Base-by-base conservation (phyloP, 2,888 invertebrate species). In the Xestia ashworthii region DNA sequence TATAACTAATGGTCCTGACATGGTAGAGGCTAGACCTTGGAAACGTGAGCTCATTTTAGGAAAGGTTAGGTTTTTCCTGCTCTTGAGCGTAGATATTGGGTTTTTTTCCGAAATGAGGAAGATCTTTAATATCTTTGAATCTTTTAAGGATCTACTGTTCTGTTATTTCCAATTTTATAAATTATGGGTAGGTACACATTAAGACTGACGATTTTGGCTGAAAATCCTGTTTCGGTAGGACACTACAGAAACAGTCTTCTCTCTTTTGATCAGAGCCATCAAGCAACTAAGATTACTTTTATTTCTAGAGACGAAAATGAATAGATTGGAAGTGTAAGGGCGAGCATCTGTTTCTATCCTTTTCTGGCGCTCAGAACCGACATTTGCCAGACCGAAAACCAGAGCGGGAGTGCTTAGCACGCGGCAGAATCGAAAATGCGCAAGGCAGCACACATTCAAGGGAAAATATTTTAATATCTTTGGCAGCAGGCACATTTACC, bases 1-100 rank as follows among this genome's bases (percentile, higher is more conserved):
- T 32, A 64, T 72, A 55, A 67, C 9, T 64, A 81, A 74, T 67
- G 50, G 53, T 71, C 9, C 38, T 25, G 46, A 44, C 46, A 64
- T 68, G n/a, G 41, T n/a, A 55, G 60, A 22, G 6, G 14, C 16
- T 16, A 25, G 25, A 58, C 38, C 55, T 67, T 67, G 48, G 1
- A 55, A 19, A 55, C 11, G 9, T 62, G 19, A 19, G 9, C 60
- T 32, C 32, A 19, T 60, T 32, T 60, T 60, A 3, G 32, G 4
- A 19, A 32, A 60, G n/a, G 5, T 22, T 1, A 16, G 22, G 22
- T 9, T 55, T 53, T n/a, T 58, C 25, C 58, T 8, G 58, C 25
- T 14, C 58, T 58, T 58, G 25, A 16, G 58, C 14, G 14, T 8
- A 8, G 16, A 16, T 25, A 16, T 25, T 16, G 25, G 25, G 9